phyloP scores from a whole-genome alignment of 1,140 invertebrate genomes.

The Phthorimaea operculella region DNA sequence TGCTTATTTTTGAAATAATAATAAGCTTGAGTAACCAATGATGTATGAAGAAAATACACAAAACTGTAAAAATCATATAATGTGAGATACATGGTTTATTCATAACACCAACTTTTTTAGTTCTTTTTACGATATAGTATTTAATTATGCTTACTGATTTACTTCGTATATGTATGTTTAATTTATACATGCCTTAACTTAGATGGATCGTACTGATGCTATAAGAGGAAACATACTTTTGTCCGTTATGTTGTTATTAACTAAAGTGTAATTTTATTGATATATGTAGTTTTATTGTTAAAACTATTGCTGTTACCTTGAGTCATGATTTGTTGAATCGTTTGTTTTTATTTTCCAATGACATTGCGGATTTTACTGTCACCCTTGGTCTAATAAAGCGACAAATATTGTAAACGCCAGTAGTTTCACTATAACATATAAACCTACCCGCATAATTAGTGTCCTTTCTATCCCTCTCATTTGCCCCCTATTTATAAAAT shows the following conservation, averaged over 20 bases:
- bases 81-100: too few species aligned
- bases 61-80: too few species aligned
- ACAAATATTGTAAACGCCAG: constrained; percentile 53
- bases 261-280: constrained; percentile 56
- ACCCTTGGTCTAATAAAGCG: constrained; percentile 63
- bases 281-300: constrained; percentile 60
- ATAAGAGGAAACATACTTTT: not conserved
- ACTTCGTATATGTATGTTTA: too few species aligned
- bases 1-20: too few species aligned
- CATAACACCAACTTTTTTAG: too few species aligned
- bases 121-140: too few species aligned
- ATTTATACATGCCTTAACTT: not conserved
- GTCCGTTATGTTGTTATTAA: constrained; percentile 38
- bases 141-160: too few species aligned
- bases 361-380: constrained; percentile 63
- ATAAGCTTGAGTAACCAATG: too few species aligned
- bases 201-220: not conserved
- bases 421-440: constrained; percentile 33
- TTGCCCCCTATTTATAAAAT: too few species aligned
- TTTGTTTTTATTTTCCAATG: constrained; percentile 64
- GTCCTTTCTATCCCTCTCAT: too few species aligned
- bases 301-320: constrained; percentile 64
- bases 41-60: too few species aligned
- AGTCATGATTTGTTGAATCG: constrained; percentile 66
- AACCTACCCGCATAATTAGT: not conserved